phyloP scores from a whole-genome alignment of 2,888 invertebrate genomes.

The Trichogramma evanescens region DNA sequence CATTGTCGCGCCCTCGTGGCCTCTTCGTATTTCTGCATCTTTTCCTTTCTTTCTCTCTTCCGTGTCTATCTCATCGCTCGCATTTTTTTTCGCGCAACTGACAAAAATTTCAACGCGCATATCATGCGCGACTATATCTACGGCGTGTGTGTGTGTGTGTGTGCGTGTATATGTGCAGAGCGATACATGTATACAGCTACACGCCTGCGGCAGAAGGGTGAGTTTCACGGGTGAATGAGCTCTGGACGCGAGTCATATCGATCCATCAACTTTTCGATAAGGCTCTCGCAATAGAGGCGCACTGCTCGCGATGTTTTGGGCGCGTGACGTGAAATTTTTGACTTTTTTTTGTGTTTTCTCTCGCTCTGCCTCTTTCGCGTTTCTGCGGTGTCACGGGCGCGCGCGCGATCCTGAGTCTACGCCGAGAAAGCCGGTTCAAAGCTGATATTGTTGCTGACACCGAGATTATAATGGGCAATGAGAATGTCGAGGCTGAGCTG shows the following conservation, averaged over 20 bases:
- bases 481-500: too few species aligned
- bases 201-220: neutral
- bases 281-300: neutral
- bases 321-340: neutral
- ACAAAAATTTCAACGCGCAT: too few species aligned
- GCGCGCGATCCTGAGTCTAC: neutral
- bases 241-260: neutral
- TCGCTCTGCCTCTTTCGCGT: neutral
- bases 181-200: too few species aligned
- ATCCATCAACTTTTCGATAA: slow-evolving; percentile 15
- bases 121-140: too few species aligned
- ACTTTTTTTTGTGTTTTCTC: slow-evolving; percentile 1
- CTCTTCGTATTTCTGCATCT: too few species aligned
- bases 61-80: neutral
- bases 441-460: too few species aligned
- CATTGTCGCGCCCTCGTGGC: too few species aligned
- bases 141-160: too few species aligned
- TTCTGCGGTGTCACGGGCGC: neutral
- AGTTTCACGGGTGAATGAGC: slow-evolving; percentile 11
- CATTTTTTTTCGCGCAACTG: too few species aligned
- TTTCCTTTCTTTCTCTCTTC: neutral
- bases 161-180: too few species aligned
- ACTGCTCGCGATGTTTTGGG: neutral
- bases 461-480: too few species aligned
- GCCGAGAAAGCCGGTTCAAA: neutral